Evolutionary conservation across 2,888 invertebrate genomes (phyloP).

Genomic region (Coremacera marginata): DNA sequence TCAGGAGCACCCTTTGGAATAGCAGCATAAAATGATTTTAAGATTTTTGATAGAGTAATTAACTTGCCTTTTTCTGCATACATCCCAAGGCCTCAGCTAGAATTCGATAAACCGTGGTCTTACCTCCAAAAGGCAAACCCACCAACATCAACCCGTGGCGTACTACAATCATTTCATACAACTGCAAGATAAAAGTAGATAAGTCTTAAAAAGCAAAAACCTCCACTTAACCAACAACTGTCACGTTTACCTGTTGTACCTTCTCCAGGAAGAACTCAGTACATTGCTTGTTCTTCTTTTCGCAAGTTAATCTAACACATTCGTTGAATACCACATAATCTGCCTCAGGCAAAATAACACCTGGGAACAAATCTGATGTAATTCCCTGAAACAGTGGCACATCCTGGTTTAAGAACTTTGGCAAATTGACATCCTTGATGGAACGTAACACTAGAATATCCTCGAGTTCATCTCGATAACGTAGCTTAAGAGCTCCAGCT

Average conservation of each 20-base stretch:
- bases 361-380: constrained; percentile 93
- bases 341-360: constrained; percentile 80
- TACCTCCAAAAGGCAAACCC: constrained; percentile 92
- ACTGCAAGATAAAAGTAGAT: constrained; percentile 70
- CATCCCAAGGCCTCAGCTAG: constrained; percentile 85
- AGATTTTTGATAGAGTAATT: too few species aligned
- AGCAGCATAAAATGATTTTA: too few species aligned
- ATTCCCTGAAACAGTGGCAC: constrained; percentile 94
- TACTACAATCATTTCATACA: constrained; percentile 96
- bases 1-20: constrained; percentile 75
- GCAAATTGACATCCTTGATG: constrained; percentile 93
- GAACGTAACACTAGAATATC: constrained; percentile 88
- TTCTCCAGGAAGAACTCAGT: constrained; percentile 89
- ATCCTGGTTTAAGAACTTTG: constrained; percentile 91
- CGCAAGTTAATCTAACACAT: constrained; percentile 76
- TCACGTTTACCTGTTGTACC: constrained; percentile 71
- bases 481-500: constrained; percentile 89
- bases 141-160: constrained; percentile 96
- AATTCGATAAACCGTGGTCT: constrained; percentile 86
- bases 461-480: constrained; percentile 89
- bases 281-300: constrained; percentile 83
- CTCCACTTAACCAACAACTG: not conserved
- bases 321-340: constrained; percentile 82
- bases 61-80: constrained; percentile 73
- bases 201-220: too few species aligned